Percentiles rank a stretch among this genome's conserved stretches.
phyloP scores from a whole-genome alignment of 2,113 vertebrate genomes.

The Hydrolagus affinis region DNA sequence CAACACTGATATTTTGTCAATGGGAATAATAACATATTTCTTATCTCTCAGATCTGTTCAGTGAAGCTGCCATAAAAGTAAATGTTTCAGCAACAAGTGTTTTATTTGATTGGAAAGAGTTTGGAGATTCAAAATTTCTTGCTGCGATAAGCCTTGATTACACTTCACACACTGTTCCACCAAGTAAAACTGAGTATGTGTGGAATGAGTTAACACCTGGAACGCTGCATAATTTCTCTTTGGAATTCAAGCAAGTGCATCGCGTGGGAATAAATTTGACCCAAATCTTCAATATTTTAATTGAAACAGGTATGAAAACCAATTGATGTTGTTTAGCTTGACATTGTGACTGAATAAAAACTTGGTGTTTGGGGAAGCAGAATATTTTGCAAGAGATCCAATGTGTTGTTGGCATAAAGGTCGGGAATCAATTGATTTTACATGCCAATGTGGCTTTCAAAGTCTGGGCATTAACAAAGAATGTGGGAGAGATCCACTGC shows the following conservation, averaged over 20 bases:
- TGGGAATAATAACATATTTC: slow-evolving; percentile 4
- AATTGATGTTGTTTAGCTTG: slow-evolving; percentile 5
- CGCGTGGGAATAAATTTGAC: slow-evolving; percentile 52
- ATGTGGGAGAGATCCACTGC: no score
- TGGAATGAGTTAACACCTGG: slow-evolving; percentile 60
- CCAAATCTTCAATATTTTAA: slow-evolving; percentile 55
- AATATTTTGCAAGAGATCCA: neutral
- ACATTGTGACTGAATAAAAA: neutral
- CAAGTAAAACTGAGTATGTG: slow-evolving; percentile 40
- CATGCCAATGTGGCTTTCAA: no score
- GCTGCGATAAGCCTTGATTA: slow-evolving; percentile 50
- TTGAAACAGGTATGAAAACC: slow-evolving; percentile 65
- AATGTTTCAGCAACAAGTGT: slow-evolving; percentile 58
- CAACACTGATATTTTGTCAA: neutral
- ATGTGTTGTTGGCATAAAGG: no score
- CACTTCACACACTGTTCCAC: slow-evolving; percentile 42
- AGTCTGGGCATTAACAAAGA: no score
- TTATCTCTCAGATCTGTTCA: slow-evolving; percentile 47
- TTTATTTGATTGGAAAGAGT: slow-evolving; percentile 58
- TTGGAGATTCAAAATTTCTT: slow-evolving; percentile 40
- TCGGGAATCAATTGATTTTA: no score
- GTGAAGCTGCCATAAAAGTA: slow-evolving; percentile 43
- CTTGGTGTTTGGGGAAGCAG: neutral
- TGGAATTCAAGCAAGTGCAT: slow-evolving; percentile 55
- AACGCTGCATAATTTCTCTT: slow-evolving; percentile 51